Evolutionary conservation across 64 coral and sea anemone genomes (phyloP).

Genomic region (Platygyra sinensis): DNA sequence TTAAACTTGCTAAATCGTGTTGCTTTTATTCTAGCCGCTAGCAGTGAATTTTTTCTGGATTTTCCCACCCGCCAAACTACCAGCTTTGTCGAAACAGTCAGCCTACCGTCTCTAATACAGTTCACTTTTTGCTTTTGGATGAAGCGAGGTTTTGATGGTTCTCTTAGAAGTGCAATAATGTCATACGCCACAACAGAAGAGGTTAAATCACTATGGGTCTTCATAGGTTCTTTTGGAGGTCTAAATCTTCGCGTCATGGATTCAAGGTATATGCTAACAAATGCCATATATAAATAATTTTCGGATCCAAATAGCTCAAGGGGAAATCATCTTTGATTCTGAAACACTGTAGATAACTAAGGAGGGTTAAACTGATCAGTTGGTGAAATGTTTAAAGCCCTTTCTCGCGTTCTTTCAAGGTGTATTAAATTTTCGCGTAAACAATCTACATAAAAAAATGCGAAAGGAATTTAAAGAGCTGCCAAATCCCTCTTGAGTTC

Average conservation of each 20-base stretch:
- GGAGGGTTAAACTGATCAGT: no score
- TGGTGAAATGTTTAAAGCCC: no score
- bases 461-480: no score
- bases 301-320: neutral
- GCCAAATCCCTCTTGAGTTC: no score
- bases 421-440: no score
- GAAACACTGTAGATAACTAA: no score
- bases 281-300: neutral
- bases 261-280: neutral
- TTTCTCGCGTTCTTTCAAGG: no score
- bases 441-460: no score
- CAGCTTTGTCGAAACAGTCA: neutral
- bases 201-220: neutral
- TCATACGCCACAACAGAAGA: neutral
- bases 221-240: neutral
- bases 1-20: neutral
- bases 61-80: neutral
- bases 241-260: neutral
- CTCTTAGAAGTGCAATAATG: neutral
- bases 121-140: constrained; percentile 1
- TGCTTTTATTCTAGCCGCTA: neutral
- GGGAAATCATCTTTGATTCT: no score
- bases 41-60: neutral
- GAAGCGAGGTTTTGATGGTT: neutral
- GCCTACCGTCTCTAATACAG: neutral